Base-by-base conservation (phyloP, 2,797 vertebrate species). In the Caiman crocodilus region DNA sequence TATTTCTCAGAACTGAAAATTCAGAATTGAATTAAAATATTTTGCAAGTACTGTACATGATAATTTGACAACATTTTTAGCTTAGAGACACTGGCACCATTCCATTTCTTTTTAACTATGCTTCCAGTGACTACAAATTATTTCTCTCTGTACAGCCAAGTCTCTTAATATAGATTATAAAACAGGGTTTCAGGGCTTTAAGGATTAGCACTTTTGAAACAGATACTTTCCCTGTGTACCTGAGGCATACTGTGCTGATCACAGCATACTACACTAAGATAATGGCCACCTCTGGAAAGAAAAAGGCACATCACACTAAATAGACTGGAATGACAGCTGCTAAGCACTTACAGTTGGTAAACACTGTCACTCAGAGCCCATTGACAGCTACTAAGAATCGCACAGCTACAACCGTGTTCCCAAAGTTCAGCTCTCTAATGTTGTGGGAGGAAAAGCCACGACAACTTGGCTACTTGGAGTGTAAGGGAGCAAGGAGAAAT, bases 51-150 rank as follows among this genome's bases (percentile, higher is more conserved):
- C 17, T 32, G 25, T 50, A 26, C 35, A 50, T 25, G 23, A 73
- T 42, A 16, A 42, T 60, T 85, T 63, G 35, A 79, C 0, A 76
- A 26, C 7, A 10, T 30, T 69, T 26, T 64, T 80, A 82, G 12
- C 80, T 90, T 23, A 55, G 11, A 92, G 84, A 91, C 69, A 90
- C 11, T 55, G 84, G 67, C 20, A 81, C 73, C 92, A 87, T 82
- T 74, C 18, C 30, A 63, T 65, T 83, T 77, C 11, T 82, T 42
- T 32, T 90, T 25, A 89, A 15, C 55, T 59, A 63, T 74, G 3
- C 57, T 89, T 21, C 76, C 83, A n/a, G 42, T 82, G 23, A 88
- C 28, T 3, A 17, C 5, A 84, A 84, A 76, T 4, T 25, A 78
- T 32, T 82, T 90, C 32, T 25, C 42, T 61, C 9, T 64, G 28